phyloP scores from a whole-genome alignment of 2,113 vertebrate species.

The Stomatorhinus ivindoensis region DNA sequence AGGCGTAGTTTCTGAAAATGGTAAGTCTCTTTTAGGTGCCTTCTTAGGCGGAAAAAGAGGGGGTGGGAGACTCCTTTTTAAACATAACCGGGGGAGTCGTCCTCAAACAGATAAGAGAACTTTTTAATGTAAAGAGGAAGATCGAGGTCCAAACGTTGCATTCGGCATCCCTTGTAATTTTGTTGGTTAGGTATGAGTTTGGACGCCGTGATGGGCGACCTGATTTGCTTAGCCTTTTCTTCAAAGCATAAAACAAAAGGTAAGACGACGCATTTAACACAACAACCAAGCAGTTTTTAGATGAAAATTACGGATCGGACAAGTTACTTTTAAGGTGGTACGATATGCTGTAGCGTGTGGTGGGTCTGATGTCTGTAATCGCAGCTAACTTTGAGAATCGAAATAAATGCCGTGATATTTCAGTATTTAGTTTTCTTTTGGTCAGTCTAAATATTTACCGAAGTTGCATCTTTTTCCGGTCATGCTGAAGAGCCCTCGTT shows the following conservation, averaged over 20 bases:
- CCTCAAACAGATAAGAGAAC: conserved; percentile 16
- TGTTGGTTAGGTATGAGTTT: conserved; percentile 15
- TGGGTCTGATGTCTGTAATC: background rate
- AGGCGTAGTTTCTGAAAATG: conserved; percentile 81
- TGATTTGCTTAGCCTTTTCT: background rate
- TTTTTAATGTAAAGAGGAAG: conserved; percentile 9
- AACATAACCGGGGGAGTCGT: conserved; percentile 9
- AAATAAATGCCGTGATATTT: background rate
- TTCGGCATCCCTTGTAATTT: conserved; percentile 16
- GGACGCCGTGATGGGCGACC: background rate
- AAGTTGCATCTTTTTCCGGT: background rate
- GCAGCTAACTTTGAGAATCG: background rate
- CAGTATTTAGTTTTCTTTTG: background rate
- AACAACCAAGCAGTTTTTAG: background rate
- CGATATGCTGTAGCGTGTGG: background rate
- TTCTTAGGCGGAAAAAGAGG: conserved; percentile 14
- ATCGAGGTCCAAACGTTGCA: conserved; percentile 3
- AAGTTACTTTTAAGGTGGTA: background rate
- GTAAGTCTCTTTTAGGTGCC: conserved; percentile 61
- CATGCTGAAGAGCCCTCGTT: background rate
- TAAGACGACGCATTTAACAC: background rate
- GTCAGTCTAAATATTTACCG: background rate
- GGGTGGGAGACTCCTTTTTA: conserved; percentile 11
- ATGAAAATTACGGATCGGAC: background rate
- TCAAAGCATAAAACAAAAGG: background rate